phyloP scores from a whole-genome alignment of 2,113 vertebrate genomes.

The Python bivittatus region DNA sequence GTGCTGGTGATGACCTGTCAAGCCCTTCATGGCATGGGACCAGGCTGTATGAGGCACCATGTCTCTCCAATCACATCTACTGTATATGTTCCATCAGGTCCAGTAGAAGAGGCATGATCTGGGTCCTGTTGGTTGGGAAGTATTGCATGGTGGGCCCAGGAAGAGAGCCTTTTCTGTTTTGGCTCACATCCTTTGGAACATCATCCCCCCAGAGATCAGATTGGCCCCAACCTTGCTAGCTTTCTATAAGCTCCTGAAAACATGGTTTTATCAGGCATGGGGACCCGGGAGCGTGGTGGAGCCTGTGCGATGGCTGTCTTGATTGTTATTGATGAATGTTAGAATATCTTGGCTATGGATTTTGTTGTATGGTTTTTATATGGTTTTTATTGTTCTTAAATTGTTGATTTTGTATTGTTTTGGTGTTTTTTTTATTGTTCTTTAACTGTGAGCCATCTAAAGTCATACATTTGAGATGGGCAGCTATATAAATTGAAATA shows the following conservation, averaged over 20 bases:
- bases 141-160: not conserved
- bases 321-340: not conserved
- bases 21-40: not conserved
- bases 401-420: not conserved
- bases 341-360: not conserved
- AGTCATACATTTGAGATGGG: not conserved
- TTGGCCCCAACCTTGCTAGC: not conserved
- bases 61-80: not conserved
- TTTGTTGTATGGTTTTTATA: not conserved
- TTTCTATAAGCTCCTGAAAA: not conserved
- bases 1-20: not conserved
- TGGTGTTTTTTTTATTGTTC: not conserved
- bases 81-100: not conserved
- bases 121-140: not conserved
- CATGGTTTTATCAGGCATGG: not conserved
- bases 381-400: not conserved
- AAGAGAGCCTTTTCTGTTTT: not conserved
- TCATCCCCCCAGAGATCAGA: not conserved
- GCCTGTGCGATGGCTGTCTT: not conserved
- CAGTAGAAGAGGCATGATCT: not conserved
- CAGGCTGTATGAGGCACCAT: not conserved
- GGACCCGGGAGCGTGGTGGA: not conserved
- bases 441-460: not conserved
- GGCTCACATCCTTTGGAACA: not conserved
- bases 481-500: not conserved